Conservation (phyloP, 1,140 invertebrate genomes). For the Drosophila nannoptera region DNA sequence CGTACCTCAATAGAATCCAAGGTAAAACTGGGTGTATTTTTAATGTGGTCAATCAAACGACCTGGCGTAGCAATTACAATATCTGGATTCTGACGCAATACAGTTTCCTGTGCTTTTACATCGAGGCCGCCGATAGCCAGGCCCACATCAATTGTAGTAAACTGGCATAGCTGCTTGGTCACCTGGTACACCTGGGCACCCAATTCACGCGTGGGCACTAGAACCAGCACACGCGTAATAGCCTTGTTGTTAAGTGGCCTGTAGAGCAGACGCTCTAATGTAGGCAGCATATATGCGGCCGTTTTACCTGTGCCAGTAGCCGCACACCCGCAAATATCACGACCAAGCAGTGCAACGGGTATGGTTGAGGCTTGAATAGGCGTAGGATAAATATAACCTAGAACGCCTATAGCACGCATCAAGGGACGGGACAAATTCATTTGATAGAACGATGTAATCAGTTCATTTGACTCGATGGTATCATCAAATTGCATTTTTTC, state of each 20-base stretch:
- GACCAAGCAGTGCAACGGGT: constrained; percentile 91
- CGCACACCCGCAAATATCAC: constrained; percentile 78
- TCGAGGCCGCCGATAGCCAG: constrained; percentile 95
- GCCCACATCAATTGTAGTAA: constrained; percentile 89
- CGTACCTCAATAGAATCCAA: constrained; percentile 93
- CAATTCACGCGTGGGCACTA: constrained; percentile 98
- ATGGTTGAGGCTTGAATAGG: constrained; percentile 97
- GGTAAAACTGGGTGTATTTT: constrained; percentile 90
- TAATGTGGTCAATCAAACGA: constrained; percentile 90
- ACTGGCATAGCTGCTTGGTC: constrained; percentile 93
- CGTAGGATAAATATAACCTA: constrained; percentile 96
- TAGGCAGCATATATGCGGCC: constrained; percentile 98
- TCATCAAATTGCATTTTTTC: constrained; percentile 87
- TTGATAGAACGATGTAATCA: constrained; percentile 90
- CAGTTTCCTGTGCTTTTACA: constrained; percentile 93
- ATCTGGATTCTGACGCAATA: constrained; percentile 94
- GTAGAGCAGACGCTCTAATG: constrained; percentile 94
- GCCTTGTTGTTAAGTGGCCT: constrained; percentile 83
- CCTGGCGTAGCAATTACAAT: constrained; percentile 99
- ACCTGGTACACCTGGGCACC: constrained; percentile 96
- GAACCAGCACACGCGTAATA: constrained; percentile 91
- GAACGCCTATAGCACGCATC: constrained; percentile 90
- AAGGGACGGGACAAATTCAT: constrained; percentile 95
- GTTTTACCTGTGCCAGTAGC: constrained; percentile 99
- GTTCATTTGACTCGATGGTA: constrained; percentile 84